Evolutionary conservation across 37 sponge, comb jelly and placozoan genomes (phyloP).

Genomic region (Mnemiopsis leidyi): DNA sequence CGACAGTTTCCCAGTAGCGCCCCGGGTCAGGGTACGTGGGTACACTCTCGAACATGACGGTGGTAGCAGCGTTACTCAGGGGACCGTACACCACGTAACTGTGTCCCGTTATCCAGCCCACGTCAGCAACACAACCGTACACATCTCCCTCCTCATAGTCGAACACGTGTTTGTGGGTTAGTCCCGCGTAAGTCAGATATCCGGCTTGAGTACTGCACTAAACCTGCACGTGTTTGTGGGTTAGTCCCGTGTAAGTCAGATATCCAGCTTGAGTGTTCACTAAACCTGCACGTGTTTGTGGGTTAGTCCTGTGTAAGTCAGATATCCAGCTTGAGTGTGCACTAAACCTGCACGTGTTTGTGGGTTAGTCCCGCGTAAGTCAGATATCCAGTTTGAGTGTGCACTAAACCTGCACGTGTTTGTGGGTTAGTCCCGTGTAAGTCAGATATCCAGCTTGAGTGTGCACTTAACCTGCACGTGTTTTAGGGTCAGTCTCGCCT

Average conservation of each 20-base stretch:
- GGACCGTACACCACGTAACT: slow-evolving; percentile 91
- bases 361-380: slow-evolving; percentile 87
- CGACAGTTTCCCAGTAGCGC: slow-evolving; percentile 96
- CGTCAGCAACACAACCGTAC: slow-evolving; percentile 95
- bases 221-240: too few relatives aligned
- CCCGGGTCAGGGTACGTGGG: slow-evolving; percentile 92
- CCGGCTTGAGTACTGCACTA: slow-evolving; percentile 94
- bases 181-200: slow-evolving; percentile 86
- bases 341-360: too few relatives aligned
- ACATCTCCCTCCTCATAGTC: slow-evolving; percentile 86
- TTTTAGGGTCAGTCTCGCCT: slow-evolving; percentile 85
- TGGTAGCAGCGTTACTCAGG: slow-evolving; percentile 86
- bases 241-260: too few relatives aligned
- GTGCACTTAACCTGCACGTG: slow-evolving; percentile 68
- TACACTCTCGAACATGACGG: slow-evolving; percentile 87
- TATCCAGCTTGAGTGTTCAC: too few relatives aligned
- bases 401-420: slow-evolving; percentile 72
- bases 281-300: too few relatives aligned
- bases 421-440: slow-evolving; percentile 85
- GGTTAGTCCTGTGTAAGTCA: slow-evolving; percentile 86
- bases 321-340: slow-evolving; percentile 96
- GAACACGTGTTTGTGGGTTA: slow-evolving; percentile 91
- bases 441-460: slow-evolving; percentile 94
- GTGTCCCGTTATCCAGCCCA: slow-evolving; percentile 98
- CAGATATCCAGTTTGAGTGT: slow-evolving; percentile 93